Percentiles rank a stretch among this genome's conserved stretches.
These are phyloP conservation scores for Antedon mediterranea DNA, from an alignment of 53 echinoderm and acorn worm species.

Conservation along the genomic window DNA sequence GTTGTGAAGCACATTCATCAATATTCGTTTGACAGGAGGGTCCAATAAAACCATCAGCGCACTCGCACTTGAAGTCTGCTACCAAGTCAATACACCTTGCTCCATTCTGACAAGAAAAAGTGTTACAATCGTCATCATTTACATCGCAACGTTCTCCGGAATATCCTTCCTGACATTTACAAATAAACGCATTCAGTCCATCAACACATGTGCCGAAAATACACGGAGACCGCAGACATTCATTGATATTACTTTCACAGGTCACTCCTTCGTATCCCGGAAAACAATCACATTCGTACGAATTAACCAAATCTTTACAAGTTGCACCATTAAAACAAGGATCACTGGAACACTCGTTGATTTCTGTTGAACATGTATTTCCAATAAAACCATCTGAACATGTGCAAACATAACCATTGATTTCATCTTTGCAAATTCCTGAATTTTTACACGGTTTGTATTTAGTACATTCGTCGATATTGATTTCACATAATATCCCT, in stretches of 20 bases:
- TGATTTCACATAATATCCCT: not conserved
- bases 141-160: not conserved
- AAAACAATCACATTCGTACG: not conserved
- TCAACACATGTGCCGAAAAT: not conserved
- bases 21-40: not conserved
- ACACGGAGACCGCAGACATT: not conserved
- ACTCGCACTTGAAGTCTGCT: not conserved
- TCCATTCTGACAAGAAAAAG: not conserved
- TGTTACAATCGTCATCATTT: not conserved
- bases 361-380: not conserved
- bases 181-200: not conserved
- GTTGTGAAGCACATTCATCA: not conserved
- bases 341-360: not conserved
- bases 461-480: not conserved
- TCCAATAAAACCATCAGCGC: not conserved
- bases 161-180: not conserved
- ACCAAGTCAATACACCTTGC: not conserved
- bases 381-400: not conserved
- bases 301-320: not conserved
- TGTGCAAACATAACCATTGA: not conserved
- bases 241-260: not conserved
- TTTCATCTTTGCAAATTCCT: not conserved
- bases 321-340: not conserved
- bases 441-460: not conserved
- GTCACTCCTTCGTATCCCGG: not conserved